Evolutionary conservation across 2,113 vertebrate genomes (phyloP), one percentile per base, ranked within the genome.

Genomic region (Calcarius ornatus): DNA sequence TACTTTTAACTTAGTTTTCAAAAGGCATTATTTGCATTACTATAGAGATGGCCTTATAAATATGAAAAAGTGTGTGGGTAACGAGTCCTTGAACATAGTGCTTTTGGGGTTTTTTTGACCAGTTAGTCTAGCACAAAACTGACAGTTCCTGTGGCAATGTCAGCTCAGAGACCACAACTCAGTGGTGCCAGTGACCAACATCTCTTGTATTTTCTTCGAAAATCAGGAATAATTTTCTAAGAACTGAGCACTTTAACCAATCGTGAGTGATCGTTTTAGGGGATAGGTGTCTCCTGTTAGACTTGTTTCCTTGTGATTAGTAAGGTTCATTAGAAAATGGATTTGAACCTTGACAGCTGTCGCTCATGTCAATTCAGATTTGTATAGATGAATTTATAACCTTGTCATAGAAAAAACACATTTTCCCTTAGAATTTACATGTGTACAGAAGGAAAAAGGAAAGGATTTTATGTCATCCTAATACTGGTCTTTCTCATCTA

Each of bases 1-100:
- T 1, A 4, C 38, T 79, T 63, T 51, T 77, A 51, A 38, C n/a
- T 78, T 63, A 33, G 12, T 59, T 82, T 83, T 90, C 75, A 51
- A 86, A 97, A 95, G 77, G 42, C 28, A 18, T 87, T 95, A 93
- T 96, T 97, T 97, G 76, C 82, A 78, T 96, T 92, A 86, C 82
- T 93, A 75, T 76, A 68, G 70, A 97, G 83, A 72, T 91, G 81
- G 83, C 20, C 87, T 68, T 82, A 60, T 70, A 77, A 90, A 90
- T 90, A 82, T 64, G 83, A 86, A 93, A 88, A 96, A 96, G 53
- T 88, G 48, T 92, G 92, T 90, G 75, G 63, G 54, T 79, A 90
- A 57, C 35, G 54, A 89, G 69, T 42, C 59, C 70, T 93, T 92
- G 84, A 77, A 77, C 43, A 45, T 3, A 65, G 30, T 33, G 37